Base-by-base conservation (phyloP, 2,797 vertebrate species). In the Sylvilagus floridanus region DNA sequence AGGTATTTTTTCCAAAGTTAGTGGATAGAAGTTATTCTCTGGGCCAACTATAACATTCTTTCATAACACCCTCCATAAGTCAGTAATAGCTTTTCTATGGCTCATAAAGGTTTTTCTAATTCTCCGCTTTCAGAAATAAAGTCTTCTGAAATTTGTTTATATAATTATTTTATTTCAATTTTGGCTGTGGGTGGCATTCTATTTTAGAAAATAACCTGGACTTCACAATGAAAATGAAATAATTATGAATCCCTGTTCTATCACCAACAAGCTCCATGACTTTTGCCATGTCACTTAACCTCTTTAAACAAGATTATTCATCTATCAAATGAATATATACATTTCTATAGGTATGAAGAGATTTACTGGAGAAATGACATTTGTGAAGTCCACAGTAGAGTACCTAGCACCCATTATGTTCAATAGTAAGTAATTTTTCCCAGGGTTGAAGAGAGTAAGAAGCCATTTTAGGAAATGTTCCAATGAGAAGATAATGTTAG, bases 91-190 rank as follows among this genome's bases (percentile, higher is more conserved):
- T 42, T 91, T 95, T 88, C 47, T 78, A 35, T 91, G 78, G 24
- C 50, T 54, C 42, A 37, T 84, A 32, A 83, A 68, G 22, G 21
- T 6, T 88, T 83, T 84, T 92, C n/a, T 94, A 89, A 89, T 89
- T 91, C 35, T 91, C 66, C 93, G 16, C 68, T 93, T 96, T 95
- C 90, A 93, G 57, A 68, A 93, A 84, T 71, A 82, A 82, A 81
- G 28, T 17, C 52, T 92, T 95, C 52, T 83, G 62, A 94, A 4
- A 76, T 81, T 92, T 91, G 54, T 69, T 32, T 94, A 68, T 30
- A 84, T 84, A 88, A 54, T 78, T 52, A 62, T 72, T 73, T 76
- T 90, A 2, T 84, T 91, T 94, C 79, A 21, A 90, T 84, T 86
- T 96, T 24, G 62, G 5, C 30, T n/a, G 37, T 78, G 30, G 7